Conservation (phyloP, 2,113 vertebrate species). For the Opisthocomus hoazin region DNA sequence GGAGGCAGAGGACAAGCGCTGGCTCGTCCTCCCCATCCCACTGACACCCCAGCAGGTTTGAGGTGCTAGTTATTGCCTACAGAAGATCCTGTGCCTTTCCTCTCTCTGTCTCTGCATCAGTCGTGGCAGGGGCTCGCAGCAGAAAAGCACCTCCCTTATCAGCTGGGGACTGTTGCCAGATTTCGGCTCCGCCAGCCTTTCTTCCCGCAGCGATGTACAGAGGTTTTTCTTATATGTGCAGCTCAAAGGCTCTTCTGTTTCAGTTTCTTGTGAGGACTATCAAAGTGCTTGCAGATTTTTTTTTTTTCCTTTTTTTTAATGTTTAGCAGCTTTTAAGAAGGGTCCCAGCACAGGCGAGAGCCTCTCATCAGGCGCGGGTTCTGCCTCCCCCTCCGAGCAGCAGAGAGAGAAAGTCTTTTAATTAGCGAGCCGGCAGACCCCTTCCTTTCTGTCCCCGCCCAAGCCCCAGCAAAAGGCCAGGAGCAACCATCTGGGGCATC, state of each 20-base stretch:
- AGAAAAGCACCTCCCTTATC: slow-evolving; percentile 20
- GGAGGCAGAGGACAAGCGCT: accelerated
- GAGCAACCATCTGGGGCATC: neutral
- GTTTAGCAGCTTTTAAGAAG: slow-evolving; percentile 19
- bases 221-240: neutral
- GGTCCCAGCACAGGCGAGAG: neutral
- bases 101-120: slow-evolving; percentile 8
- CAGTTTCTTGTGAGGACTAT: slow-evolving; percentile 20
- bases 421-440: neutral
- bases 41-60: accelerated
- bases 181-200: neutral
- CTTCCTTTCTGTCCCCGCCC: neutral
- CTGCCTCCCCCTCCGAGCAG: neutral
- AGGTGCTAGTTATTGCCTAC: neutral
- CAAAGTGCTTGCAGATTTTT: neutral
- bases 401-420: neutral
- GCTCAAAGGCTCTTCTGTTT: slow-evolving; percentile 42
- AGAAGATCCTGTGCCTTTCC: neutral
- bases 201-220: neutral
- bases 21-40: neutral
- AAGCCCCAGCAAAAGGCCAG: neutral
- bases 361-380: neutral
- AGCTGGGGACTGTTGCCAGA: slow-evolving; percentile 24
- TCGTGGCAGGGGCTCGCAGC: neutral
- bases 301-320: neutral